These are phyloP conservation scores for Orchesella flavescens DNA, from an alignment of 2,888 invertebrate genomes.

Conservation along the genomic window DNA sequence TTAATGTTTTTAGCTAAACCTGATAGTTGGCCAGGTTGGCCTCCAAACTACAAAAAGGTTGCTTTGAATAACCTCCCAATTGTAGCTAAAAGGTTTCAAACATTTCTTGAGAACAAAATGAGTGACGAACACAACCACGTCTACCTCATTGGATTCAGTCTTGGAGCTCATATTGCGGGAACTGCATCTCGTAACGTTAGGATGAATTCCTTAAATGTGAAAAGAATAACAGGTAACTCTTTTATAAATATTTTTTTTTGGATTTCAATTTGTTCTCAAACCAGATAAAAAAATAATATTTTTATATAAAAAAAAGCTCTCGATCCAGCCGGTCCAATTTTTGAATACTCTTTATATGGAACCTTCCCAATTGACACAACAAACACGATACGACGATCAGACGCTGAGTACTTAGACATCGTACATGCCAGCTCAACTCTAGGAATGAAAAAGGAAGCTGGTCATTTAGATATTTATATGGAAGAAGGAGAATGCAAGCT, in stretches of 20 bases:
- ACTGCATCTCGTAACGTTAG: neutral
- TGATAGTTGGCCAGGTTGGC: neutral
- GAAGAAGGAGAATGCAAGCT: neutral
- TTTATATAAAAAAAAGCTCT: neutral
- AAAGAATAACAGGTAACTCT: neutral
- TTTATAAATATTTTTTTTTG: neutral
- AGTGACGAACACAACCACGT: neutral
- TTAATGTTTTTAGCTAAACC: neutral
- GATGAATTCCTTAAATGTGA: neutral
- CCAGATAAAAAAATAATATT: neutral
- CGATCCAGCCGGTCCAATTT: constrained; percentile 15
- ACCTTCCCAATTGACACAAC: neutral
- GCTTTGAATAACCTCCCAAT: neutral
- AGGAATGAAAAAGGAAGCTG: neutral
- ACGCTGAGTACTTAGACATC: neutral
- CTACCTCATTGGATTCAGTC: constrained; percentile 2
- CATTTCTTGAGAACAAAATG: neutral
- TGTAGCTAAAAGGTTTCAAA: neutral
- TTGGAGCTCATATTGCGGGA: constrained; percentile 18
- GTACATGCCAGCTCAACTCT: neutral
- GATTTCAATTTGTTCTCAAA: too few species aligned
- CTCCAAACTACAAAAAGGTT: neutral
- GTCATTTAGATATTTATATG: neutral
- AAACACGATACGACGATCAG: constrained; percentile 17
- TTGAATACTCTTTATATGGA: neutral